Base-by-base conservation (phyloP, 2,888 invertebrate species). In the Phlogophora meticulosa region DNA sequence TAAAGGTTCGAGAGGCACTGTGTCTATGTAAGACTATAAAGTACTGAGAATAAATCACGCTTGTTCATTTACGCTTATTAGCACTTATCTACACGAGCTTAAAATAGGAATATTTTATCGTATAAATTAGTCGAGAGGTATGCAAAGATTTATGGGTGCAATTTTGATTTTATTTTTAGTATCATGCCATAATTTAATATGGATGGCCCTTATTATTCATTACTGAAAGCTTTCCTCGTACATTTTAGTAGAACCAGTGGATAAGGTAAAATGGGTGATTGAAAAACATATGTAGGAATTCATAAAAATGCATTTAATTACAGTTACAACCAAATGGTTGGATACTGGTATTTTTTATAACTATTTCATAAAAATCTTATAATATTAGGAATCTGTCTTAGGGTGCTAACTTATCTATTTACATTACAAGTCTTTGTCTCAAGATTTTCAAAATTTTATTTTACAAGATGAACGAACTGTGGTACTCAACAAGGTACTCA, bases 321-420 rank as follows among this genome's bases (percentile, higher is more conserved):
- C 88, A 89, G 85, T 84, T 74, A 83, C 88, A 90, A 89, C 90
- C 87, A 76, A 82, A 43, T 51, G 82, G 86, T 82, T 84, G 86
- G 84, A 80, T 76, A 84, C 85, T 87, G 91, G 84, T 88, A 80
- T 80, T 85, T 83, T 85, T 78, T 79, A 82, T 86, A 87, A 86
- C 85, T 84, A 86, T 85, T 80, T 87, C 70, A 85, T 85, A 85
- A 88, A 76, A 87, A 87, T 88, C 89, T 93, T 91, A 93, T 85
- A 89, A 88, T 94, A 93, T 93, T 95, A 95, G 95, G 95, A 95
- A 95, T 95, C 93, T 93, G 78, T 90, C 90, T 93, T 95, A 95
- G 80, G 92, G 94, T 94, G 83, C 94, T 93, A 93, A 71, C 78
- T 74, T 90, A 91, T 83, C 79, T 91, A 90, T 92, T 53, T 90